phyloP scores from a whole-genome alignment of 2,888 invertebrate species.

The Muschampia plurimacula region DNA sequence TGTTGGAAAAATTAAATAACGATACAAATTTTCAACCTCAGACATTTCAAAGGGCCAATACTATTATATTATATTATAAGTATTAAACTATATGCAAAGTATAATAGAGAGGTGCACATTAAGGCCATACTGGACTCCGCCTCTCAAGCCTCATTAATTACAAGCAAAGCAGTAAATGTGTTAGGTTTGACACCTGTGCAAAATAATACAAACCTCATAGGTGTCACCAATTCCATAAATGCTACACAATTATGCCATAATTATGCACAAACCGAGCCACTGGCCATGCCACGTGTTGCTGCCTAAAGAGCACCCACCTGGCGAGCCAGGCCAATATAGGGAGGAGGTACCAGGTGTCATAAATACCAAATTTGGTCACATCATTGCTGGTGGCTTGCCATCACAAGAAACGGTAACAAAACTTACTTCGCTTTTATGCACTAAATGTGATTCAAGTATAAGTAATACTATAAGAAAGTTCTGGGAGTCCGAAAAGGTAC shows the following conservation, averaged over 20 bases:
- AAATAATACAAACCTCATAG: not conserved
- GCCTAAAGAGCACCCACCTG: not conserved
- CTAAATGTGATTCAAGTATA: not conserved
- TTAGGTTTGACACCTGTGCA: conserved; percentile 12
- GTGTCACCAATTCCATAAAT: not conserved
- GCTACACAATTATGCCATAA: not conserved
- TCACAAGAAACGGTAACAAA: not conserved
- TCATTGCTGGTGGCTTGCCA: not conserved
- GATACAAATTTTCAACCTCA: conserved; percentile 29
- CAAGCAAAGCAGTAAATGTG: conserved; percentile 7
- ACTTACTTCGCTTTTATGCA: not conserved
- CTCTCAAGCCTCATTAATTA: conserved; percentile 28
- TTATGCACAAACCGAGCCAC: not conserved
- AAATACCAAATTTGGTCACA: conserved; percentile 4
- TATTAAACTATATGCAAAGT: conserved; percentile 28
- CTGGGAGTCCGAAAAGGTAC: conserved; percentile 11
- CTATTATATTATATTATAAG: too few species aligned
- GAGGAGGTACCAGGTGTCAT: not conserved
- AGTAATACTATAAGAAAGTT: not conserved
- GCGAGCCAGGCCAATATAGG: not conserved
- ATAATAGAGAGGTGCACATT: conserved; percentile 28
- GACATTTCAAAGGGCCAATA: too few species aligned
- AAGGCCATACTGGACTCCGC: conserved; percentile 37
- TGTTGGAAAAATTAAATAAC: conserved; percentile 14
- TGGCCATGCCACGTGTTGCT: not conserved